Evolutionary conservation across 2,888 invertebrate genomes (phyloP).

Genomic region (Epistrophe grossulariae): DNA sequence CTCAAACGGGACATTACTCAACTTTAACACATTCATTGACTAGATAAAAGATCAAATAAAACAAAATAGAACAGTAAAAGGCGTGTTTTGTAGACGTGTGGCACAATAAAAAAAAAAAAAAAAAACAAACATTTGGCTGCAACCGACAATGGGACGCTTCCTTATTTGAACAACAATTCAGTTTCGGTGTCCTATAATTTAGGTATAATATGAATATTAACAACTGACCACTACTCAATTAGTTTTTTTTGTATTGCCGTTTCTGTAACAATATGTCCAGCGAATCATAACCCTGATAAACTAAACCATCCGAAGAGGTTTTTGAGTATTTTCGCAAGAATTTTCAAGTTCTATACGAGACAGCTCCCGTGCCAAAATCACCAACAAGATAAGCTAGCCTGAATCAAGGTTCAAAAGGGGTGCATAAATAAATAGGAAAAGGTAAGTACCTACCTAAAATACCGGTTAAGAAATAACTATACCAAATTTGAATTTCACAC

Average conservation of each 20-base stretch:
- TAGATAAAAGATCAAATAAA: neutral
- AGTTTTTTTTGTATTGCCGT: neutral
- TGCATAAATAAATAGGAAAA: neutral
- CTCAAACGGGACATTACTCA: too few species aligned
- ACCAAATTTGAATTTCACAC: neutral
- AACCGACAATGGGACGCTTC: neutral
- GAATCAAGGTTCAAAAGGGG: slow-evolving; percentile 1
- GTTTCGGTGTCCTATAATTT: neutral
- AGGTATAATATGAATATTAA: neutral
- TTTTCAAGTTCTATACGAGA: neutral
- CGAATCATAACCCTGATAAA: neutral
- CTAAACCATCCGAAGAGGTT: neutral
- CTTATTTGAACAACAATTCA: neutral
- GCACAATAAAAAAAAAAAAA: neutral
- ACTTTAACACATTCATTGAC: neutral
- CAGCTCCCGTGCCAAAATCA: neutral
- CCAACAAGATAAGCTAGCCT: neutral
- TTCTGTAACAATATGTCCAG: neutral
- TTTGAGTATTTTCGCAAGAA: neutral
- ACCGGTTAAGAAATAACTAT: neutral
- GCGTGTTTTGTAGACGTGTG: neutral
- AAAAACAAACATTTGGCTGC: neutral
- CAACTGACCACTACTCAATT: neutral
- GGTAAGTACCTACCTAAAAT: neutral
- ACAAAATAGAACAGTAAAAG: neutral